Evolutionary conservation across 2,797 vertebrate species (phyloP), one percentile per base, ranked within the genome.

Genomic region (Sebastes oblongus): DNA sequence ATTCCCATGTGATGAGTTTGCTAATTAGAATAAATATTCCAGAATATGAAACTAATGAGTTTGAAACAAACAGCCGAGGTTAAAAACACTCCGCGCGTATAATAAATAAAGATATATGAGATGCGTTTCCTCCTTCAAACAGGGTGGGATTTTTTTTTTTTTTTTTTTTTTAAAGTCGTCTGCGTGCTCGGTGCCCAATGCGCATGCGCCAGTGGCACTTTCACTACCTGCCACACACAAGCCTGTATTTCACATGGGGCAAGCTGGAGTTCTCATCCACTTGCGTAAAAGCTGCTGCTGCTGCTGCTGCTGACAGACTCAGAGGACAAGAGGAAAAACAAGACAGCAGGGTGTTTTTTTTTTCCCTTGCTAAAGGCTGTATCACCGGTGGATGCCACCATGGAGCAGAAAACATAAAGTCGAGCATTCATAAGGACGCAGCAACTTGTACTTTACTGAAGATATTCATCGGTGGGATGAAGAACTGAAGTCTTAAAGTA

Each of bases 181-280:
- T 88, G 83, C 29, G 87, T 36, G 64, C 36, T 70, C 4, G 32
- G 32, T 70, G 24, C 82, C 3, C 3, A 90, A 25, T 92, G 94
- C 96, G 96, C 96, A 95, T 96, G 96, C 94, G 90, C 86, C 20
- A 5, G 58, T 12, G 81, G 69, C 89, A 93, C 93, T 94, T 93
- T 94, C 95, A 90, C 91, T 94, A 95, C 95, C 95, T 96, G 95
- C 94, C 89, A 86, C 94, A 90, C 92, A 90, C 92, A 91, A 80
- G 76, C 88, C 85, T 36, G 93, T 94, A 96, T 94, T 96, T 96
- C 95, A 96, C 95, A 94, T 88, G 95, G 92, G 88, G 94, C 94
- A 78, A 77, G 84, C 86, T 83, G 88, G 91, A 91, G 85, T 90
- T 92, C 79, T 92, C 94, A 83, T 91, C 82, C 95, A 96, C 91